Evolutionary conservation across 2,888 invertebrate species (phyloP), one percentile per base, ranked within the genome.

Genomic region (Euzophera pinguis): DNA sequence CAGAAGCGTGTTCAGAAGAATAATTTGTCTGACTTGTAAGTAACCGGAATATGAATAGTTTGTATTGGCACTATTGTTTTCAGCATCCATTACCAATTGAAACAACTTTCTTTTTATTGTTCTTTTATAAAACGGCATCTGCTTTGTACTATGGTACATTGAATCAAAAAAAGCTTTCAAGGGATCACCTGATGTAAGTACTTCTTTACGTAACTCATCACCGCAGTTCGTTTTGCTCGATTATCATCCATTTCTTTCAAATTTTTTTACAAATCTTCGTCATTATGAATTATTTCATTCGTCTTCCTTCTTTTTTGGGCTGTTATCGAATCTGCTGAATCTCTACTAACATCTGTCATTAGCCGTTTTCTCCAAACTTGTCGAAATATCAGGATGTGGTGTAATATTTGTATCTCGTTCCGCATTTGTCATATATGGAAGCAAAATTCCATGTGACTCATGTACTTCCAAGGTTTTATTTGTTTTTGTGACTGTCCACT

Each of bases 41-140:
- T 56, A 53, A 55, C 50, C 53, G 42, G 54, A 42, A 56, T 52
- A 50, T 49, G 58, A 56, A 55, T 54, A 57, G 39, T 58, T 58
- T 29, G 5, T 29, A 56, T 54, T 61, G 17, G 57, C 59, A 59
- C 57, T 59, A 59, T 57, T 51, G 10, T 61, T 59, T 59, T 59
- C 56, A 58, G 61, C 58, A 51, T 59, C 57, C 58, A 59, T 61
- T 57, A 57, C 58, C 54, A 43, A 57, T 57, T 57, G 55, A 57
- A 60, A 60, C 57, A 57, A 57, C 54, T 60, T 61, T 57, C 54
- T 61, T 59, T 61, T 59, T 56, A 59, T 59, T 53, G 56, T 27
- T 59, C 56, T 59, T 58, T 58, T 57, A 60, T 58, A 56, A 52
- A 57, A 54, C 43, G 54, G 57, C 59, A 55, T 60, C 54, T 60